These are phyloP conservation scores for Anoplolepis gracilipes DNA, from an alignment of 1,140 invertebrate species.

Conservation along the genomic window DNA sequence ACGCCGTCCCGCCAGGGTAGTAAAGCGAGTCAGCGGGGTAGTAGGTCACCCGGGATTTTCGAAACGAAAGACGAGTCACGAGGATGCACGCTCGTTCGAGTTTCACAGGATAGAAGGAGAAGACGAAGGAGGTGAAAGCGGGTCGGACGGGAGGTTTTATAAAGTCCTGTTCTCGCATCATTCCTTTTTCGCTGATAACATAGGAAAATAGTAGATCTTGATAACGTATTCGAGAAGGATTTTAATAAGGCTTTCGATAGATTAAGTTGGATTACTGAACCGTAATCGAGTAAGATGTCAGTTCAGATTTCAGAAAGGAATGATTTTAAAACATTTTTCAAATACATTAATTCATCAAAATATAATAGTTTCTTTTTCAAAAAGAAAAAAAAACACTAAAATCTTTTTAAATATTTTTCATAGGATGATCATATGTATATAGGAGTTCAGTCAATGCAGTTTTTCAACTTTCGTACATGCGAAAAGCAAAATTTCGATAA, in stretches of 20 bases:
- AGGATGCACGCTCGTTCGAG: slow-evolving; percentile 32
- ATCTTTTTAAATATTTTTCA: background rate
- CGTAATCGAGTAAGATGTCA: background rate
- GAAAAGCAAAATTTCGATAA: background rate
- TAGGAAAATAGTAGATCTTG: background rate
- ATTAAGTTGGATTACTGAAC: background rate
- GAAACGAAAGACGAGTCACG: slow-evolving; percentile 72
- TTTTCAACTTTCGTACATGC: background rate
- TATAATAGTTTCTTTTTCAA: too few relatives aligned
- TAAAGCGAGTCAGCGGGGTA: slow-evolving; percentile 82
- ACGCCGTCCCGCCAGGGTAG: slow-evolving; percentile 72
- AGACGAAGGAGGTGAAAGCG: slow-evolving; percentile 71
- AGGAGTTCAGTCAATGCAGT: too few relatives aligned
- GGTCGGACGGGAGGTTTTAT: slow-evolving; percentile 75
- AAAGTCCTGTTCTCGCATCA: slow-evolving; percentile 37
- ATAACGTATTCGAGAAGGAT: background rate
- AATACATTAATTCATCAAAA: background rate
- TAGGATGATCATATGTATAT: background rate
- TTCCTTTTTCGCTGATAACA: background rate
- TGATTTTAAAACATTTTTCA: background rate
- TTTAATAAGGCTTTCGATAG: background rate
- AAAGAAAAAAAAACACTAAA: too few relatives aligned
- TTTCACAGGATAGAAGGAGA: slow-evolving; percentile 14
- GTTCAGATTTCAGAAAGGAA: background rate
- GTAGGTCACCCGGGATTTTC: slow-evolving; percentile 81